These are phyloP conservation scores for Pantala flavescens DNA, from an alignment of 1,140 invertebrate genomes.

Conservation along the genomic window DNA sequence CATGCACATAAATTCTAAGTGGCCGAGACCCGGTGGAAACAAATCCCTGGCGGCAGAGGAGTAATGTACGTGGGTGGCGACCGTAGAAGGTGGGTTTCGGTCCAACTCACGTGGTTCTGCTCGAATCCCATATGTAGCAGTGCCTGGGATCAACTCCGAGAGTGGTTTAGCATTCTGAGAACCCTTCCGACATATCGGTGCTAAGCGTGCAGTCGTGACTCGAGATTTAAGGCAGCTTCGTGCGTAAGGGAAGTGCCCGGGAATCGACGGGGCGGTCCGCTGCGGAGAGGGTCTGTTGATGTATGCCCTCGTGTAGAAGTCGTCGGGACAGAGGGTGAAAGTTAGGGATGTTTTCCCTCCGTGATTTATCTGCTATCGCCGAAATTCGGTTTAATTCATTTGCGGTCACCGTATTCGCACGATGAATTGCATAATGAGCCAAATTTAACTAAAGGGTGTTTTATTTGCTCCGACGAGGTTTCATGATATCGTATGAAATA, in stretches of 20 bases:
- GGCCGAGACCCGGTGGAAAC: not conserved
- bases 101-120: not conserved
- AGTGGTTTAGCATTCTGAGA: conserved; percentile 6
- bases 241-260: not conserved
- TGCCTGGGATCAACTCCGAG: not conserved
- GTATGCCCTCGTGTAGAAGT: not conserved
- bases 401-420: no score
- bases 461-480: no score
- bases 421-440: no score
- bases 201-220: not conserved
- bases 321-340: not conserved
- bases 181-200: not conserved
- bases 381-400: no score
- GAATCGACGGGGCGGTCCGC: not conserved
- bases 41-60: not conserved
- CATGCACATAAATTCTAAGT: not conserved
- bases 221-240: not conserved
- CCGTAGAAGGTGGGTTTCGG: not conserved
- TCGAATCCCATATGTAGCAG: not conserved
- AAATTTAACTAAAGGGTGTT: no score
- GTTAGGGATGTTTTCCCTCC: not conserved
- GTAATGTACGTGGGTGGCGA: not conserved
- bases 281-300: not conserved
- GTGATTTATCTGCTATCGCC: no score
- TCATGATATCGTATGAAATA: no score